These are phyloP conservation scores for Mnemiopsis leidyi DNA, from an alignment of 37 sponge, comb jelly and placozoan species.

Conservation along the genomic window DNA sequence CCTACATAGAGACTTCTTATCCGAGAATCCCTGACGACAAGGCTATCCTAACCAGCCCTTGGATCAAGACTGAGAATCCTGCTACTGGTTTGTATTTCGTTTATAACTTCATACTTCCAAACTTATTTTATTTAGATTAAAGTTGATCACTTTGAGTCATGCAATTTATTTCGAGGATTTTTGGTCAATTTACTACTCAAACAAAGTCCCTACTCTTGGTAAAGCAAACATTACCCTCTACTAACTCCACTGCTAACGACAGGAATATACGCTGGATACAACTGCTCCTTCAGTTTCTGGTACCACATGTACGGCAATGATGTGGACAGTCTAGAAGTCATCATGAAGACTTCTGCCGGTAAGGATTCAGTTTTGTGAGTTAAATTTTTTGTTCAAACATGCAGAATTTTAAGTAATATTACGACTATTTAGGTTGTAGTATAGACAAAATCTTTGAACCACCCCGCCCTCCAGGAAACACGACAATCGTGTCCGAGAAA, in stretches of 20 bases:
- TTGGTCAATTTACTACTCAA: too few species aligned
- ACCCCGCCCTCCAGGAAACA: conserved; percentile 47
- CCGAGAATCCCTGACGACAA: conserved; percentile 52
- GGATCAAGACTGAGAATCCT: conserved; percentile 65
- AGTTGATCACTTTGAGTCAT: background rate
- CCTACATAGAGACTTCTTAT: conserved; percentile 56
- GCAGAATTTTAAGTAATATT: too few species aligned
- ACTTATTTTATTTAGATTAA: background rate
- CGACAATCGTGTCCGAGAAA: conserved; percentile 11
- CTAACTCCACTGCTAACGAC: too few species aligned
- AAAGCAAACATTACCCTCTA: too few species aligned
- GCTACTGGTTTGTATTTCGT: background rate
- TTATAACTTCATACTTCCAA: background rate
- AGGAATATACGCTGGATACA: conserved; percentile 41
- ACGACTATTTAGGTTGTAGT: too few species aligned
- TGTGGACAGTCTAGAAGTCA: conserved; percentile 32
- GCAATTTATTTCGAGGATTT: too few species aligned
- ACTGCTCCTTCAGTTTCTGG: conserved; percentile 65
- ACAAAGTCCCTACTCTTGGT: too few species aligned
- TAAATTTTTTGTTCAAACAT: too few species aligned
- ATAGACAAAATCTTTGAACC: too few species aligned
- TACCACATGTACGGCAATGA: conserved; percentile 67
- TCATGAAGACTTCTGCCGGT: conserved; percentile 55
- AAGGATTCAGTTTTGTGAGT: too few species aligned
- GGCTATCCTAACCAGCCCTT: conserved; percentile 65